phyloP scores from a whole-genome alignment of 2,888 invertebrate species.

The Heliothis peltigera region DNA sequence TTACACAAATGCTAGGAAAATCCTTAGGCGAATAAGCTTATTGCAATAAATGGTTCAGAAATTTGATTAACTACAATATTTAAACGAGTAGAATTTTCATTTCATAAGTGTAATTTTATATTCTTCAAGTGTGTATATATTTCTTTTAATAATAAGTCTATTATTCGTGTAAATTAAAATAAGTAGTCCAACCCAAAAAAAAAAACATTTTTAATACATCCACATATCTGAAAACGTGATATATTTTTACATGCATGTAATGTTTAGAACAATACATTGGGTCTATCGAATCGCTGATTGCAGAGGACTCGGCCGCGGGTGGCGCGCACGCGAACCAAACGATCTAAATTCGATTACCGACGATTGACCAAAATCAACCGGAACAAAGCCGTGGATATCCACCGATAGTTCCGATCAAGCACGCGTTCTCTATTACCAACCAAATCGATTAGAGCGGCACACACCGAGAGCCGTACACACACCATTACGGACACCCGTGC shows the following conservation, averaged over 20 bases:
- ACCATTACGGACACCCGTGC: constrained; percentile 77
- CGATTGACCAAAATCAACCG: constrained; percentile 79
- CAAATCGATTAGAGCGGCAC: constrained; percentile 83
- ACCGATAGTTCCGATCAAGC: constrained; percentile 72
- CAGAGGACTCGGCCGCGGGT: constrained; percentile 66
- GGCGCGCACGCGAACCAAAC: constrained; percentile 78
- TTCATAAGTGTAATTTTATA: no score
- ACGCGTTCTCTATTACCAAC: constrained; percentile 82
- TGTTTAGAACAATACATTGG: constrained; percentile 66
- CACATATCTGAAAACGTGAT: constrained; percentile 42
- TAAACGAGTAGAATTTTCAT: constrained; percentile 17
- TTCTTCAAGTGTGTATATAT: no score
- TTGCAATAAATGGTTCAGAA: constrained; percentile 7
- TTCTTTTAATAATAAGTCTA: no score
- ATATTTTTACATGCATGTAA: constrained; percentile 69
- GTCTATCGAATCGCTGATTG: constrained; percentile 82
- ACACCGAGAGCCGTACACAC: constrained; percentile 63
- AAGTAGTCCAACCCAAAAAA: no score
- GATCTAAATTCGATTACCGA: constrained; percentile 74
- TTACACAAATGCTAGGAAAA: neutral
- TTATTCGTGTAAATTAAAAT: no score
- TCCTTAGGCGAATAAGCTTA: neutral
- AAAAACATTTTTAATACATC: constrained; percentile 15
- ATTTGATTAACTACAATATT: constrained; percentile 36
- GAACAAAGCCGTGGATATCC: constrained; percentile 71